phyloP scores from a whole-genome alignment of 64 coral and sea anemone species.

The Exaiptasia diaphana region DNA sequence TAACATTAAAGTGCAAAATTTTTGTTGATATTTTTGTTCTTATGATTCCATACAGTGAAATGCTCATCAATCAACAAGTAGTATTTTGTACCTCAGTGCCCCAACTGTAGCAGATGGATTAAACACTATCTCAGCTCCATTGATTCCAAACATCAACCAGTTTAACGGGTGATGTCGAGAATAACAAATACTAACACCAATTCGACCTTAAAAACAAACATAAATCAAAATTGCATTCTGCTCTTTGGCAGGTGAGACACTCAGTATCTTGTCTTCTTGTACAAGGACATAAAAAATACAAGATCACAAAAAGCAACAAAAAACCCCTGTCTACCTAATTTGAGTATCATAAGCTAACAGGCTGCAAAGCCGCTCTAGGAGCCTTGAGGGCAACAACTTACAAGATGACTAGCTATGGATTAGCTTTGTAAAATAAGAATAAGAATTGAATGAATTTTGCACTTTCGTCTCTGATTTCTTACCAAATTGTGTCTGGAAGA shows the following conservation, averaged over 20 bases:
- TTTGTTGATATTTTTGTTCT: background rate
- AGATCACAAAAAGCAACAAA: background rate
- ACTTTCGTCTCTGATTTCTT: background rate
- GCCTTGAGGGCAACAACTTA: background rate
- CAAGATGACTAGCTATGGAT: background rate
- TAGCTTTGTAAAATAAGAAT: too few relatives aligned
- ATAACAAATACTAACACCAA: slow-evolving; percentile 93
- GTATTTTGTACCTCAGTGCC: slow-evolving; percentile 63
- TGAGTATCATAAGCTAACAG: too few relatives aligned
- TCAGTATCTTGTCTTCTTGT: too few relatives aligned
- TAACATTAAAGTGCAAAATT: too few relatives aligned
- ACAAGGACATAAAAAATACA: too few relatives aligned
- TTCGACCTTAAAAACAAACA: slow-evolving; percentile 52
- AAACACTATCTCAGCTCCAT: slow-evolving; percentile 92
- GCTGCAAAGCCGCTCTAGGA: too few relatives aligned
- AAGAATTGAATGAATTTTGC: background rate
- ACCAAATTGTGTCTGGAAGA: slow-evolving; percentile 99
- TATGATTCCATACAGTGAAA: background rate
- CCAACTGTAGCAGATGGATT: slow-evolving; percentile 97
- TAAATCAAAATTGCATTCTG: too few relatives aligned
- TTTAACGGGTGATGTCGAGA: slow-evolving; percentile 88
- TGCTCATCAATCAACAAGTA: background rate
- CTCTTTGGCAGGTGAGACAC: too few relatives aligned
- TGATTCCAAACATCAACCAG: slow-evolving; percentile 84
- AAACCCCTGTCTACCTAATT: too few relatives aligned